Evolutionary conservation across 2,797 vertebrate genomes (phyloP).

Genomic region (Chromis chromis): DNA sequence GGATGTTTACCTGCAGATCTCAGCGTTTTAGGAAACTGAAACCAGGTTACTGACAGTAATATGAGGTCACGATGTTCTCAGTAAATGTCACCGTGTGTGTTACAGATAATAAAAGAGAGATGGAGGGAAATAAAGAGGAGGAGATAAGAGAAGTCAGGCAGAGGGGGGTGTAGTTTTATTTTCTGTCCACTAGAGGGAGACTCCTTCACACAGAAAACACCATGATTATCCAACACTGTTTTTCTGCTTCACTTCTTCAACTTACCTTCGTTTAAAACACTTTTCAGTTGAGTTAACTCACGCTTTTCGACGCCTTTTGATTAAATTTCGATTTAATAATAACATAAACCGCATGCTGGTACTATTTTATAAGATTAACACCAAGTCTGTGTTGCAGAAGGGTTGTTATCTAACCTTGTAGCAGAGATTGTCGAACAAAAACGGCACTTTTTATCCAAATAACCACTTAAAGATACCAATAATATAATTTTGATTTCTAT

Average conservation of each 20-base stretch:
- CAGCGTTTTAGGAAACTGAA: constrained; percentile 37
- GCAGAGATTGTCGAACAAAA: background rate
- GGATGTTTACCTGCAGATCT: constrained; percentile 30
- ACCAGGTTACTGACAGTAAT: constrained; percentile 24
- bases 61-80: background rate
- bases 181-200: constrained; percentile 50
- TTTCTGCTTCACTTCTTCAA: background rate
- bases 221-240: background rate
- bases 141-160: background rate
- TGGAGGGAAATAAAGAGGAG: fast-evolving
- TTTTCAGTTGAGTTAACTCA: background rate
- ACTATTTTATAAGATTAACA: background rate
- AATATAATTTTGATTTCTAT: background rate
- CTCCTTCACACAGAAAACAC: constrained; percentile 9
- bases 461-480: fast-evolving
- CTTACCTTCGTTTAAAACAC: background rate
- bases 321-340: background rate
- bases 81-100: constrained; percentile 12
- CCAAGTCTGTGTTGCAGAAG: background rate
- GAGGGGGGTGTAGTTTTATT: fast-evolving
- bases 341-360: background rate
- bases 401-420: background rate
- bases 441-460: background rate
- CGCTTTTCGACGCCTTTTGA: constrained; percentile 1
- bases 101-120: background rate